Evolutionary conservation across 2,888 invertebrate species (phyloP), one percentile per base, ranked within the genome.

Genomic region (Bombylius major): DNA sequence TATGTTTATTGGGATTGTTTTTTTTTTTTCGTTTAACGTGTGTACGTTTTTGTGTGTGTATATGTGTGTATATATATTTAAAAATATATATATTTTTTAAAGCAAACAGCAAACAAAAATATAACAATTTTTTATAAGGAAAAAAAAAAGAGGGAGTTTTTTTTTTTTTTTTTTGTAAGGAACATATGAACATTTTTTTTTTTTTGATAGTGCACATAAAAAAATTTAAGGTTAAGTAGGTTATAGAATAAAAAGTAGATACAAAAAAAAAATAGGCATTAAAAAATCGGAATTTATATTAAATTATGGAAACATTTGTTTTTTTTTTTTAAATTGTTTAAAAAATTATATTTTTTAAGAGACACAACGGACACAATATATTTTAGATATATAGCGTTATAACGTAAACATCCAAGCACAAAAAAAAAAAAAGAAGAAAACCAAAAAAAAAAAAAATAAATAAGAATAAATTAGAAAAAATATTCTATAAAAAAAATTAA

Each of bases 401-500:
- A 58, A 57, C 55, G 58, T 53, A 55, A 56, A 58, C 58, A 59
- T 58, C 56, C 58, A 58, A 59, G 56, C 59, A 57, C 64, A 61
- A 63, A 60, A 62, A 65, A 63, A 62, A 60, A 58, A 1, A 4
- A 60, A 62, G 58, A 57, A 57, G 57, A 55, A 62, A 61, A 61
- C 56, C 56, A 56, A 62, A 62, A 56, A 61, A 51, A 63, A 60
- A 61, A 59, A 44, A 54, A 56, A n/a, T 51, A 51, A 59, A 57
- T 57, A 54, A 54, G 53, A 56, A 55, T 53, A 58, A 59, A 55
- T 54, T 53, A 59, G 61, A 56, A 57, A 57, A 58, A 51, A 54
- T 61, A 54, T 59, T 54, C 56, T 56, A 53, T 57, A 53, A 63
- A 60, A n/a, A 42, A 11, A 42, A 42, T 11, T 36, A 36, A 36